phyloP scores from a whole-genome alignment of 2,113 vertebrate genomes.

The Myotis davidii region DNA sequence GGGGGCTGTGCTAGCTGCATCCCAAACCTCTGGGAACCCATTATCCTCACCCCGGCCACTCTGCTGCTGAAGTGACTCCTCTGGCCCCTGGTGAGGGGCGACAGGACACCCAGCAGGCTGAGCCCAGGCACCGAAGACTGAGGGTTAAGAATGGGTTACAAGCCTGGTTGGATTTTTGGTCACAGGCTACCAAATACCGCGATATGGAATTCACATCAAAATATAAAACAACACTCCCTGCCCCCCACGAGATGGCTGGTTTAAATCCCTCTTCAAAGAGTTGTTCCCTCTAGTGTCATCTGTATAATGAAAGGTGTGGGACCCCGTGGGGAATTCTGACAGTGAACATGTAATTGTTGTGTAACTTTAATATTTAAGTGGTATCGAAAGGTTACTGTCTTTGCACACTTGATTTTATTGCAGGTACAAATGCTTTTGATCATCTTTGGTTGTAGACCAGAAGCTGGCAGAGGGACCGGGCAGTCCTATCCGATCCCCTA shows the following conservation, averaged over 20 bases:
- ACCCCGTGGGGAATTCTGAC: neutral
- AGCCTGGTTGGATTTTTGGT: neutral
- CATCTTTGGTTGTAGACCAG: neutral
- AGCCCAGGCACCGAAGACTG: neutral
- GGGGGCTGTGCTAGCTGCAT: neutral
- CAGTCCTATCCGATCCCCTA: accelerated
- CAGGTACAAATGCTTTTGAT: neutral
- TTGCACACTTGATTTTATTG: neutral
- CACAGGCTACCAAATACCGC: neutral
- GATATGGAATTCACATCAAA: constrained; percentile 24
- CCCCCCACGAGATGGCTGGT: neutral
- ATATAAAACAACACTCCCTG: neutral
- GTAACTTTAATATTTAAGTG: neutral
- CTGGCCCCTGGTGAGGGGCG: accelerated
- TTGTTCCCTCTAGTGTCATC: neutral
- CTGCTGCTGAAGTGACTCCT: neutral
- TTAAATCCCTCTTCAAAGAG: neutral
- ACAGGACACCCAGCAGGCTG: no score
- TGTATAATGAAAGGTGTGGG: neutral
- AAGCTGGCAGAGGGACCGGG: neutral
- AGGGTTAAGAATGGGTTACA: neutral
- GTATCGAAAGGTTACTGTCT: neutral
- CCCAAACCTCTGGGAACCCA: neutral
- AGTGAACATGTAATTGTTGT: accelerated
- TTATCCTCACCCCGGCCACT: neutral